Conservation (phyloP, 1,140 invertebrate genomes). For the Nixonia krombeini region DNA sequence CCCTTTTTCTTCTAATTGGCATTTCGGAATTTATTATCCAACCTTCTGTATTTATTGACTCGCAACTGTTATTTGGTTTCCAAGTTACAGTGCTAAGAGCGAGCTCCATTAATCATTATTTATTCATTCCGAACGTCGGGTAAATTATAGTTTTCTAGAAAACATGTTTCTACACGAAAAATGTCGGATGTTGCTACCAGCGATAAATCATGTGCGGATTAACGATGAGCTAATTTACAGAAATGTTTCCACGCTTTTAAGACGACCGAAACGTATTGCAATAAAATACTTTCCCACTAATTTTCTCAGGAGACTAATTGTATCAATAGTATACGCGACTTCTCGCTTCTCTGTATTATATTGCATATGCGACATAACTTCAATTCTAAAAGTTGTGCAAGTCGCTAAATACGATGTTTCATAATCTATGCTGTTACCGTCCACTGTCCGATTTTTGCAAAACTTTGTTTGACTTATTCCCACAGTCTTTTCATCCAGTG, state of each 20-base stretch:
- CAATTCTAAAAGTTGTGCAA: no score
- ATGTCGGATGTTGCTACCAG: slow-evolving; percentile 15
- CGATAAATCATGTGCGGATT: slow-evolving; percentile 14
- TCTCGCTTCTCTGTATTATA: no score
- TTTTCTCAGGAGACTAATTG: no score
- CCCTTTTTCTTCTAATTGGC: slow-evolving; percentile 13
- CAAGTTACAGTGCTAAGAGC: neutral
- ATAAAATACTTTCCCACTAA: no score
- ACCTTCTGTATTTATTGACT: slow-evolving; percentile 16
- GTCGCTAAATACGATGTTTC: no score
- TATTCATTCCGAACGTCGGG: slow-evolving; percentile 14
- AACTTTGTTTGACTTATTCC: neutral
- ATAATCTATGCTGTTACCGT: no score
- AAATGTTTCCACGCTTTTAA: slow-evolving; percentile 1
- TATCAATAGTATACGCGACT: no score
- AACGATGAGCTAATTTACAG: slow-evolving; percentile 11
- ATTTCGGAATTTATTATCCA: slow-evolving; percentile 13
- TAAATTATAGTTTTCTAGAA: slow-evolving; percentile 14
- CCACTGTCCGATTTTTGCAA: no score
- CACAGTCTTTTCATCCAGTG: neutral
- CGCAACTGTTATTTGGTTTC: neutral
- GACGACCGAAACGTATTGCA: neutral
- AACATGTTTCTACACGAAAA: slow-evolving; percentile 4
- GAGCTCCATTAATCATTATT: slow-evolving; percentile 36
- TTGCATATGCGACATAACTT: no score